Conservation (phyloP, 2,113 vertebrate genomes). For the Grallaria varia region DNA sequence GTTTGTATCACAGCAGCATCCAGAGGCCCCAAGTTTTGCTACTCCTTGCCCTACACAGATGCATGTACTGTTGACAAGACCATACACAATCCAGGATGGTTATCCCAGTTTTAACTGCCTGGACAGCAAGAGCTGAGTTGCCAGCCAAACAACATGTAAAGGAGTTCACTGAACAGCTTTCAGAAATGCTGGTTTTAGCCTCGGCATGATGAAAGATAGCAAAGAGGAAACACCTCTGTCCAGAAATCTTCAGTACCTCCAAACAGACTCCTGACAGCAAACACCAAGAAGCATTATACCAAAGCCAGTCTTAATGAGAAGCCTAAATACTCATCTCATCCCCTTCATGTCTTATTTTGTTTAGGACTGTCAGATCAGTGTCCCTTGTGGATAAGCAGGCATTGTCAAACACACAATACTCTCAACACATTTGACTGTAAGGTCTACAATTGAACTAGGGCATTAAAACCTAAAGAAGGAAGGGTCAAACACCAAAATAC, state of each 20-base stretch:
- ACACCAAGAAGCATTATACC: neutral
- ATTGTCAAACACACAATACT: neutral
- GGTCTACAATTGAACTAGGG: neutral
- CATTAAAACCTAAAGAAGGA: neutral
- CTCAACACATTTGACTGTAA: accelerated
- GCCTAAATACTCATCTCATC: neutral
- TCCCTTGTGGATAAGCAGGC: neutral
- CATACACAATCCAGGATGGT: neutral
- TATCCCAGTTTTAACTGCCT: neutral
- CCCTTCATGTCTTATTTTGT: neutral
- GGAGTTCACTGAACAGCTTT: neutral
- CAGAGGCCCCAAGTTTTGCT: neutral
- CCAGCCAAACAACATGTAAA: neutral
- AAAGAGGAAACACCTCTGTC: neutral
- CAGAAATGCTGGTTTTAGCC: neutral
- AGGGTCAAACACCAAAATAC: neutral
- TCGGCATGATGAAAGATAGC: neutral
- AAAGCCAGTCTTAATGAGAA: neutral
- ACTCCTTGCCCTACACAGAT: accelerated
- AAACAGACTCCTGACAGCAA: neutral
- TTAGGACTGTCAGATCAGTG: neutral
- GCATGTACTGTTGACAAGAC: neutral
- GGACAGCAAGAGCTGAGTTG: neutral
- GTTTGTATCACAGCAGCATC: neutral
- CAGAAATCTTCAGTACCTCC: neutral